Base-by-base conservation (phyloP, 1,140 invertebrate species). In the Megalonaias nervosa region DNA sequence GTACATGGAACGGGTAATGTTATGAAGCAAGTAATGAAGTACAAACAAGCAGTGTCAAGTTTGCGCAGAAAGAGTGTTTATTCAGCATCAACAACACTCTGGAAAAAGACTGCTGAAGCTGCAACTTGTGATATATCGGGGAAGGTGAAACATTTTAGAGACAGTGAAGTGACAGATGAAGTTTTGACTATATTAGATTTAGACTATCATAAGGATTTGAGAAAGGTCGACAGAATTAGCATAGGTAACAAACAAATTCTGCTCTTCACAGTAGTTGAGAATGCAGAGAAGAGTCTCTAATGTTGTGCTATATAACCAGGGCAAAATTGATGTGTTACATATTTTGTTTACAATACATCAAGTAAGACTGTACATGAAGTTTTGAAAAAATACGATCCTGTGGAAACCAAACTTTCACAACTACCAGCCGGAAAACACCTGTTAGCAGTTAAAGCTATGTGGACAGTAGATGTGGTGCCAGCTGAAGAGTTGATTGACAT, bases 231-330 rank as follows among this genome's bases (percentile, higher is more conserved):
- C 55, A 70, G 74, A 65, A 64, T 70, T 16, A 70, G n/a, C 71
- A 38, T 76, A 62, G 67, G 67, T 77, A 38, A 48, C 2, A 71
- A 16, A 60, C 23, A n/a, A 16, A 67, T 74, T 74, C 58, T 74
- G 19, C 48, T 74, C 65, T 21, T 19, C 61, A 55, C 9, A 31
- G 16, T 78, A 68, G 59, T 68, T 26, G n/a, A 55, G 71, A 61
- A 78, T 78, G 76, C 64, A 78, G 56, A 78, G 64, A 69, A n/a
- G n/a, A 73, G 76, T 73, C 31, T 73, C 66, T 56, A 67, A 57
- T 68, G 59, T 74, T 56, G 71, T 78, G 16, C 16, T 26, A 23
- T 77, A 67, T 64, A 16, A 56, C 16, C 12, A 59, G 5, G 19
- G 72, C 38, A 19, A 26, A 71, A 38, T 77, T 48, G 68, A 23